These are phyloP conservation scores for Stictonetta naevosa DNA, from an alignment of 2,113 vertebrate genomes.

Conservation along the genomic window DNA sequence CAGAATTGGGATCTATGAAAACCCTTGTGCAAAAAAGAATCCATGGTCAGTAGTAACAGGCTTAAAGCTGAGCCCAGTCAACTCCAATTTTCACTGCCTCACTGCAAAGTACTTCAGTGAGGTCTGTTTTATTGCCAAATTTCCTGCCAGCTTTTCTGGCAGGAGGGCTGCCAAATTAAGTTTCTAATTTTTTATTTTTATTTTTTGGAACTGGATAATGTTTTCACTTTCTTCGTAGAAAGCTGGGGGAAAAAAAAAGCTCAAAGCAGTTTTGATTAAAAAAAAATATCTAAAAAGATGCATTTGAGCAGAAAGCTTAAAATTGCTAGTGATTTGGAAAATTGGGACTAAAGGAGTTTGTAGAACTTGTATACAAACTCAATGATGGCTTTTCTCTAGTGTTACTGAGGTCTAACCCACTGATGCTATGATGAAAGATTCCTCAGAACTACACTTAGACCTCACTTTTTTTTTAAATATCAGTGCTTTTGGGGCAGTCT, in stretches of 20 bases:
- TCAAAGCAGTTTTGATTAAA: not conserved
- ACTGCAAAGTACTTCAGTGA: not conserved
- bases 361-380: not conserved
- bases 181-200: not conserved
- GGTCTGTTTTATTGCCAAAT: not conserved
- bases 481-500: rapidly evolving
- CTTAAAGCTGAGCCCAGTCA: not conserved
- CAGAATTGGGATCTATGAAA: not conserved
- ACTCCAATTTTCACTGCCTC: not conserved
- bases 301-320: not conserved
- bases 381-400: not conserved
- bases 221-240: not conserved
- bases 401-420: not conserved
- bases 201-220: not conserved
- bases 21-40: not conserved
- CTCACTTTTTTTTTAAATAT: not conserved
- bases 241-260: not conserved
- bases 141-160: not conserved
- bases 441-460: not conserved
- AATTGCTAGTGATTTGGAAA: not conserved
- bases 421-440: not conserved
- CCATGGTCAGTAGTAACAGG: not conserved
- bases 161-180: not conserved
- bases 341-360: not conserved
- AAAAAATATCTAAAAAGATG: not conserved